Percentiles rank a stretch among this genome's conserved stretches.
phyloP scores from a whole-genome alignment of 2,113 vertebrate genomes.

The Protomyctophum bolini region DNA sequence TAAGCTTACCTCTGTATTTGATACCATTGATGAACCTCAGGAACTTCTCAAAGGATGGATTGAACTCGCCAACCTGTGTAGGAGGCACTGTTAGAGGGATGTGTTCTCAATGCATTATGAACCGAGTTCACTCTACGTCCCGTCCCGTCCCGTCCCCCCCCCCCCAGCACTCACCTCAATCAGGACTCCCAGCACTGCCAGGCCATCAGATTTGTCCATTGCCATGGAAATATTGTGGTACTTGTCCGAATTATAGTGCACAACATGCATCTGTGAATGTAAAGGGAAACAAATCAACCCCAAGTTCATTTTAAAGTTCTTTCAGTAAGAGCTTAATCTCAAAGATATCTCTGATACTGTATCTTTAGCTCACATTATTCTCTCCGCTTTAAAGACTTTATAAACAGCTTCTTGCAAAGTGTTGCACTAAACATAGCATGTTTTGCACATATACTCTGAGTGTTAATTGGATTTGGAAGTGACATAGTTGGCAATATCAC shows the following conservation, averaged over 20 bases:
- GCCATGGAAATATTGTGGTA: constrained; percentile 84
- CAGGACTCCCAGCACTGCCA: constrained; percentile 90
- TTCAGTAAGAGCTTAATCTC: not conserved
- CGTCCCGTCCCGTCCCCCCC: no score
- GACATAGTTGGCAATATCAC: no score
- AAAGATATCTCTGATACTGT: not conserved
- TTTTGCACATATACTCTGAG: not conserved
- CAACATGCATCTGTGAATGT: constrained; percentile 86
- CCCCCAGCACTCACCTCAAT: constrained; percentile 85
- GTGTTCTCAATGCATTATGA: not conserved
- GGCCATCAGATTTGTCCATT: constrained; percentile 85
- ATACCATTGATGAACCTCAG: constrained; percentile 84
- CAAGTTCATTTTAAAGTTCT: no score
- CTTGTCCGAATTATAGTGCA: constrained; percentile 93
- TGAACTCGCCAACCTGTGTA: constrained; percentile 86
- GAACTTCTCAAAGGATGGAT: constrained; percentile 86
- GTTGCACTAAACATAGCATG: not conserved
- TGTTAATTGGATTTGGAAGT: not conserved
- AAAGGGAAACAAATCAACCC: constrained; percentile 22
- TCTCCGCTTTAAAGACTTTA: not conserved
- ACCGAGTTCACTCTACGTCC: no score
- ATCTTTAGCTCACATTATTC: not conserved
- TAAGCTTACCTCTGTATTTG: constrained; percentile 85
- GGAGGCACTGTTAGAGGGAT: constrained; percentile 20
- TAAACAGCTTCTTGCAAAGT: not conserved